Evolutionary conservation across 2,113 vertebrate genomes (phyloP), one percentile per base, ranked within the genome.

Genomic region (Nanger granti): DNA sequence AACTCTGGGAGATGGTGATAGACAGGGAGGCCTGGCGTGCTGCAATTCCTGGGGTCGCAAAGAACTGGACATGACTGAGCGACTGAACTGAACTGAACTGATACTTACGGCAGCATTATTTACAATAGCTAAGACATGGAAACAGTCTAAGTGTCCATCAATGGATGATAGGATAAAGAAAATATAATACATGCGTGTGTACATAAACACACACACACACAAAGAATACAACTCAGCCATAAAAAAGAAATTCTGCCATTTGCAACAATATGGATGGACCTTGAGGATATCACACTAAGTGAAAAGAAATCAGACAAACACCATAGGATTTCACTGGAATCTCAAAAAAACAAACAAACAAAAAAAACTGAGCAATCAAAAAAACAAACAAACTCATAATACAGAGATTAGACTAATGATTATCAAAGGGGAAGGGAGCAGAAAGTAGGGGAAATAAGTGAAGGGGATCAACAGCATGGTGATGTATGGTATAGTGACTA

Each of bases 101-200:
- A 52, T 22, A 34, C 49, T 62, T 62, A 14, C 0, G 12, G 60
- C 0, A 13, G 26, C 60, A 6, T 62, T 62, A 62, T 62, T 62
- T 62, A 52, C 15, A 52, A 52, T 4, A 49, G 47, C 47, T 9
- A 11, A 82, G 47, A 82, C 31, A 52, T 3, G 31, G 80, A 34
- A 83, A 49, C 29, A n/a, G 17, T 52, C 49, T 83, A 83, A n/a
- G 31, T 4, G 49, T 34, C 49, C 29, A 34, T 83, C 9, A 34
- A 22, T 83, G 49, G 15, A 52, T 83, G 80, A 54, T 34, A 22
- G 31, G 9, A 22, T 83, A 83, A 54, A 83, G 29, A 52, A 22
- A 10, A 54, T 34, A 31, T 54, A 49, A 52, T 52, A 82, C 44
- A 82, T 10, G 29, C 8, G 1, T 5, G 2, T 1, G 9, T 0